Evolutionary conservation across 2,113 vertebrate species (phyloP).

Genomic region (Isichthys henryi): DNA sequence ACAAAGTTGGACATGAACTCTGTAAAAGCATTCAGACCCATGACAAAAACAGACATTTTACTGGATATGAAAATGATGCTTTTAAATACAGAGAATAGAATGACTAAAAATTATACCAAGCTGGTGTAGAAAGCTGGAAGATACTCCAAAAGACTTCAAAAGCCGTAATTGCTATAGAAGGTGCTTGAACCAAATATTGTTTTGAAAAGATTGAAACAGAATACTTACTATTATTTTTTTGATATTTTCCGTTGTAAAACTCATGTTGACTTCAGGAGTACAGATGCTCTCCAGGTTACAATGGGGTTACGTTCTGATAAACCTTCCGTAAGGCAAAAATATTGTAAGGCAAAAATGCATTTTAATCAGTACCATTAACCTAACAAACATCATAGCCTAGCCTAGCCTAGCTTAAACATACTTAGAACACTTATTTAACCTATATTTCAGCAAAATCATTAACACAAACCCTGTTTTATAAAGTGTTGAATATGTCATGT

Average conservation of each 20-base stretch:
- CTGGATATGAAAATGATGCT: not conserved
- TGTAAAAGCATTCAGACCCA: not conserved
- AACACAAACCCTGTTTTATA: not conserved
- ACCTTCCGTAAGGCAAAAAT: too few relatives aligned
- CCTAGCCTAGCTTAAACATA: not conserved
- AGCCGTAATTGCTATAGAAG: not conserved
- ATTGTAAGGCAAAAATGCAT: not conserved
- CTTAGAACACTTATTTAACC: too few relatives aligned
- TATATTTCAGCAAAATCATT: not conserved
- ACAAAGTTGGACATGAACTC: not conserved
- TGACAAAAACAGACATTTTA: not conserved
- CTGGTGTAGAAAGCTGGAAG: not conserved
- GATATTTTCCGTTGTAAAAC: not conserved
- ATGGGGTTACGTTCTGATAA: too few relatives aligned
- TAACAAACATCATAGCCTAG: not conserved
- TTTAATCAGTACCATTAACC: not conserved
- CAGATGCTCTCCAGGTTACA: not conserved
- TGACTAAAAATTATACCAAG: not conserved
- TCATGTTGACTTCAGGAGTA: not conserved
- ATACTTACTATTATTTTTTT: not conserved
- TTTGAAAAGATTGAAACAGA: not conserved
- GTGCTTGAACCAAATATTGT: not conserved
- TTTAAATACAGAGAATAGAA: not conserved
- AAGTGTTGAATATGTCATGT: not conserved
- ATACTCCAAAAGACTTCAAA: not conserved